Evolutionary conservation across 2,113 vertebrate species (phyloP).

Genomic region (Puma concolor): DNA sequence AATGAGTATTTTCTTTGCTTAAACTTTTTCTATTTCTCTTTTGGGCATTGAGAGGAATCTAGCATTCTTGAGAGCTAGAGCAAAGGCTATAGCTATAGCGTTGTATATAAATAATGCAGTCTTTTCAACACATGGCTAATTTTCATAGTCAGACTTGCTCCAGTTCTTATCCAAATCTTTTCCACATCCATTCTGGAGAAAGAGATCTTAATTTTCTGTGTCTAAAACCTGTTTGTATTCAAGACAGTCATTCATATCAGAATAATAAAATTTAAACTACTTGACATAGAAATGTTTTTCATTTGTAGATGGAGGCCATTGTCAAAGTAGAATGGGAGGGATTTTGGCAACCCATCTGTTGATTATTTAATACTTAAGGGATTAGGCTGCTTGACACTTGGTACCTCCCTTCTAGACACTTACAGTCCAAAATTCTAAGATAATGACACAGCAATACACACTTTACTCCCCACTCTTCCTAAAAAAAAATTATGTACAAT

Average conservation of each 20-base stretch:
- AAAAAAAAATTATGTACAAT: neutral
- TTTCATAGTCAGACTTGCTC: conserved; percentile 42
- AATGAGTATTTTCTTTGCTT: conserved; percentile 26
- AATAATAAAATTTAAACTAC: conserved; percentile 71
- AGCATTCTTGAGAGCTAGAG: conserved; percentile 28
- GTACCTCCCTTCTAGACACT: conserved; percentile 68
- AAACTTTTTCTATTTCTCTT: conserved; percentile 14
- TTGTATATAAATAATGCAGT: conserved; percentile 44
- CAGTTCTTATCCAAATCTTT: conserved; percentile 62
- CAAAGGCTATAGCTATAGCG: neutral
- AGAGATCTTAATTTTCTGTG: conserved; percentile 57
- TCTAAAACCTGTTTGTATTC: conserved; percentile 78
- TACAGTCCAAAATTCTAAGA: conserved; percentile 64
- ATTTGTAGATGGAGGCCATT: conserved; percentile 44
- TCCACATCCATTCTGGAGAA: conserved; percentile 59
- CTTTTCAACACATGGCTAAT: conserved; percentile 66
- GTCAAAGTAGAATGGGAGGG: conserved; percentile 56
- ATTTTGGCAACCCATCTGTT: conserved; percentile 59
- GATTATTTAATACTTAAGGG: conserved; percentile 77
- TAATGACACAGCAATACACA: conserved; percentile 66
- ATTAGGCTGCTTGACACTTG: conserved; percentile 75
- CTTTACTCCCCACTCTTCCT: neutral
- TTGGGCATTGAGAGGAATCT: neutral
- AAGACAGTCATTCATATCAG: conserved; percentile 70
- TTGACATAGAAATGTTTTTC: conserved; percentile 70